Base-by-base conservation (phyloP, 2,797 vertebrate genomes). In the Sebastes matsubarae region DNA sequence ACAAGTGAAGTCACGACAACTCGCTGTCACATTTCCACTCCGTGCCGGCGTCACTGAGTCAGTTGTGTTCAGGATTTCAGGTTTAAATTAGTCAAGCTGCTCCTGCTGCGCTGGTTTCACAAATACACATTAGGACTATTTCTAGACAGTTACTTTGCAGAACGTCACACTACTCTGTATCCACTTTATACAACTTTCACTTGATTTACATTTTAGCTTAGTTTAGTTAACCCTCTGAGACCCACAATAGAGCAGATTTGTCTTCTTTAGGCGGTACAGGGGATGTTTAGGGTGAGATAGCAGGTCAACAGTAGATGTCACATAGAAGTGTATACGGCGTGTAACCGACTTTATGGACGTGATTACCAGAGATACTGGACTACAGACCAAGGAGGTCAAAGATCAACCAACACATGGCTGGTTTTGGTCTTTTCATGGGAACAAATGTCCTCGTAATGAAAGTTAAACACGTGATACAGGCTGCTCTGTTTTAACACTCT, bases 1-100 rank as follows among this genome's bases (percentile, higher is more conserved):
- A 85, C 54, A 83, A 82, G 72, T 76, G 70, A 85, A 89, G 87
- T 83, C 84, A 84, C 75, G 88, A 87, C 78, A 81, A 82, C 80
- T 90, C 58, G 29, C 76, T 85, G 82, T 87, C 79, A 61, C 36
- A 70, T 78, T 68, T 27, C 22, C 9, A 22, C 74, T 65, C 29
- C 1, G 3, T 4, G 46, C 58, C 8, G 4, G 22, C 55, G 7
- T 74, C 38, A 36, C 25, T 79, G 86, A 87, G 70, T 90, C 88
- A 58, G 63, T 80, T 65, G 66, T 57, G 59, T 82, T 74, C 50
- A 50, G 73, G 87, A 75, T 84, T 88, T 87, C 42, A 68, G 83
- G 82, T 88, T 86, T 80, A 86, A 91, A 86, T 77, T 61, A 75
- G 76, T 75, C 75, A 61, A 79, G 79, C 68, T 78, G 80, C 65